Conservation (phyloP, 2,797 vertebrate species). For the Oreochromis grahami region DNA sequence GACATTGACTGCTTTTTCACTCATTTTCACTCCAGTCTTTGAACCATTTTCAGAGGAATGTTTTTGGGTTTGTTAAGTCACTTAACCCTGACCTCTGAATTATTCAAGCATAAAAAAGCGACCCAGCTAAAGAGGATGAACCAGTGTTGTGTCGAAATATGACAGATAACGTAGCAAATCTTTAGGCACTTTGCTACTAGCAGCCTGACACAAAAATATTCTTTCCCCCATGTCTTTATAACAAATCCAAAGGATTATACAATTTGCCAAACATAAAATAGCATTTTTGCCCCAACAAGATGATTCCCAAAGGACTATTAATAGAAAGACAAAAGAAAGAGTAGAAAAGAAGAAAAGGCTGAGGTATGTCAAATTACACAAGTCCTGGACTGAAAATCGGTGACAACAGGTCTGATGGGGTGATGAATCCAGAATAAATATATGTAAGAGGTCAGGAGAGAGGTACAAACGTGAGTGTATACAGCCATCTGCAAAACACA, state of each 20-base stretch:
- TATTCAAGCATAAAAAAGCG: neutral
- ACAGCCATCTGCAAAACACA: neutral
- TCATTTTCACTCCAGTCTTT: neutral
- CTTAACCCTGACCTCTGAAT: neutral
- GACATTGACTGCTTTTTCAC: neutral
- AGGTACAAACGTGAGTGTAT: neutral
- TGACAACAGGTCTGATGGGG: neutral
- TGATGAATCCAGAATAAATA: neutral
- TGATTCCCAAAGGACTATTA: neutral
- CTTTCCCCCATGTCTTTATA: neutral
- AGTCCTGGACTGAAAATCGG: neutral
- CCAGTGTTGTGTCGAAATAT: neutral
- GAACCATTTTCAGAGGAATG: neutral
- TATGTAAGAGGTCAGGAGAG: neutral
- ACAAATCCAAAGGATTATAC: neutral
- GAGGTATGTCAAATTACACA: neutral
- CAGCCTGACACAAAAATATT: neutral
- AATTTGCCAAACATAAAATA: neutral
- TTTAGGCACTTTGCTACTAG: neutral
- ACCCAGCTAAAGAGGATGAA: neutral
- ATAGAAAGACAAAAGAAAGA: neutral
- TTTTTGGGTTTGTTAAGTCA: neutral
- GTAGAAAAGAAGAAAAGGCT: neutral
- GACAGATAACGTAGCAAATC: accelerated
- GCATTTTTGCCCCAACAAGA: neutral